These are phyloP conservation scores for Dryomyza anilis DNA, from an alignment of 2,888 invertebrate species.

Conservation along the genomic window DNA sequence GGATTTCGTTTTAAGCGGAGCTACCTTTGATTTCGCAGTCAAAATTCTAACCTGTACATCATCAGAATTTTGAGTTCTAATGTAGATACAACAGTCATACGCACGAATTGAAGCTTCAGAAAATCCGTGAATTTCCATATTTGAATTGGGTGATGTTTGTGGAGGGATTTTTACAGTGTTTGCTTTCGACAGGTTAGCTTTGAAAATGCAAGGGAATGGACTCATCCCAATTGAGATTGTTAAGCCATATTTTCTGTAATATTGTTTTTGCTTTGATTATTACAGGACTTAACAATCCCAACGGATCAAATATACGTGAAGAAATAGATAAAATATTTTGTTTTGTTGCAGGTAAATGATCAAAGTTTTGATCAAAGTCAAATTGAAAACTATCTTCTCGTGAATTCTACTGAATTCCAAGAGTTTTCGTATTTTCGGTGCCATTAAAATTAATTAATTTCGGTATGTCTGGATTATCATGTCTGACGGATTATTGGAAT, in stretches of 20 bases:
- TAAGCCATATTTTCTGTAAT: constrained; percentile 7
- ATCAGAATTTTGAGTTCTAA: not conserved
- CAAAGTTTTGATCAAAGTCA: constrained; percentile 18
- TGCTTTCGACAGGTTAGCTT: not conserved
- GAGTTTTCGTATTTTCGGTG: constrained; percentile 12
- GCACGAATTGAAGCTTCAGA: constrained; percentile 27
- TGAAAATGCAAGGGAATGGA: not conserved
- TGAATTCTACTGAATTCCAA: constrained; percentile 22
- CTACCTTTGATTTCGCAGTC: constrained; percentile 29
- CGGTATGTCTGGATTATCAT: not conserved
- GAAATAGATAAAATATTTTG: constrained; percentile 7
- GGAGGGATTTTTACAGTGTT: constrained; percentile 17
- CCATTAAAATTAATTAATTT: constrained; percentile 18
- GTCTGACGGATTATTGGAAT: constrained; percentile 12
- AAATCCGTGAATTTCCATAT: constrained; percentile 32
- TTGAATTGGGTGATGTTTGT: not conserved
- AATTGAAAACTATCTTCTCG: not conserved
- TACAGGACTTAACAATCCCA: constrained; percentile 6
- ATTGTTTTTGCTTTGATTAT: not conserved
- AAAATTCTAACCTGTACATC: not conserved
- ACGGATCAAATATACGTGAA: not conserved
- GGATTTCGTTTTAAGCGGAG: constrained; percentile 27
- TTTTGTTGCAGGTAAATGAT: constrained; percentile 11
- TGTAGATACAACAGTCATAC: constrained; percentile 18
- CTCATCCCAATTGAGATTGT: constrained; percentile 2